A percentile compares a stretch with the other conserved stretches of the same genome.
Conservation (phyloP, 2,113 vertebrate genomes). For the Passer montanus region DNA sequence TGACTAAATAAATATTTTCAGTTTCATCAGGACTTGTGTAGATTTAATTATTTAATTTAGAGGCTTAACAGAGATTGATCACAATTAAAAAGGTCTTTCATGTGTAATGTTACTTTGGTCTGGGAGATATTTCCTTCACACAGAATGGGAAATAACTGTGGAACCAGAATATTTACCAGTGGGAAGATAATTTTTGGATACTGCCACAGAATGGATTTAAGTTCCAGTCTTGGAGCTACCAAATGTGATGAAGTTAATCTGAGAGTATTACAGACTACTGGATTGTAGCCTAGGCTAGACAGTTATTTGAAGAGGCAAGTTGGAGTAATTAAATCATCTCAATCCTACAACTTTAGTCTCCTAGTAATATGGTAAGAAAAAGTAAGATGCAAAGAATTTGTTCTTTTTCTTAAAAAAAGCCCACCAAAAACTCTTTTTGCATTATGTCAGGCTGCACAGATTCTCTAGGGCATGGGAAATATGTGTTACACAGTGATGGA, state of each 20-base stretch:
- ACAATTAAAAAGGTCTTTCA: background rate
- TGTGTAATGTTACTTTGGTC: background rate
- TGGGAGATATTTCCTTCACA: background rate
- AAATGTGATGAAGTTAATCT: background rate
- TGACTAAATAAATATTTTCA: conserved; percentile 8
- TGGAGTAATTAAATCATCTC: background rate
- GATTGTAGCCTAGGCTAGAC: background rate
- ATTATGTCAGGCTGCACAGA: background rate
- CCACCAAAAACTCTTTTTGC: fast-evolving
- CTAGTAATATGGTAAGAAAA: background rate
- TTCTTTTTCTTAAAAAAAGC: background rate
- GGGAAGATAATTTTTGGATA: background rate
- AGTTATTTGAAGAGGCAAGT: background rate
- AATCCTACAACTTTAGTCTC: background rate
- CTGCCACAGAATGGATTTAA: background rate
- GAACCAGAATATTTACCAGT: background rate
- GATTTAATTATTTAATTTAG: background rate
- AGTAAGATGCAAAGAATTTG: background rate
- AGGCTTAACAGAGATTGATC: background rate
- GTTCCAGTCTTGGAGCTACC: background rate
- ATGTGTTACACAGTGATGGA: background rate
- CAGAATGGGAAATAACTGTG: background rate
- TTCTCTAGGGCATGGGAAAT: background rate
- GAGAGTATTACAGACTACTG: background rate
- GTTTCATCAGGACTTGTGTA: background rate